A percentile compares a stretch with the other conserved stretches of the same genome.
phyloP scores from a whole-genome alignment of 2,113 vertebrate species.

The Scortum barcoo region DNA sequence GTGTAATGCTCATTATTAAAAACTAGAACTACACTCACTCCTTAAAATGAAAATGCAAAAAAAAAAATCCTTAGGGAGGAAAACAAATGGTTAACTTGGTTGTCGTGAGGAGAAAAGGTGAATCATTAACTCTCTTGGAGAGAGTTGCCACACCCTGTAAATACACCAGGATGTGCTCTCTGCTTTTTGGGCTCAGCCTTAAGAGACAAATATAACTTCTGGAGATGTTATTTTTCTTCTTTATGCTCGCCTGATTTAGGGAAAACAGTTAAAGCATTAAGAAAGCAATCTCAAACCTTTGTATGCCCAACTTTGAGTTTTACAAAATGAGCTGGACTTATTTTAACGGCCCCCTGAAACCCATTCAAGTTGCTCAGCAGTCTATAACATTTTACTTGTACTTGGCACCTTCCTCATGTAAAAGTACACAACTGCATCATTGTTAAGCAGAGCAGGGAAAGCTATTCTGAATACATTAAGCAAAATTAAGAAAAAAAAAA shows the following conservation, averaged over 20 bases:
- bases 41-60: not conserved
- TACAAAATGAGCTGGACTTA: not conserved
- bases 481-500: conserved; percentile 12
- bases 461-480: conserved; percentile 51
- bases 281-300: not conserved
- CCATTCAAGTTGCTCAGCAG: conserved; percentile 39
- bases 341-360: conserved; percentile 41
- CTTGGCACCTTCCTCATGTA: conserved; percentile 11
- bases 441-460: conserved; percentile 29
- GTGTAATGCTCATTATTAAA: not conserved
- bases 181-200: conserved; percentile 10
- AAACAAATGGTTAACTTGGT: conserved; percentile 22
- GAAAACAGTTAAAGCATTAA: not conserved
- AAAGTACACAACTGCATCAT: conserved; percentile 35
- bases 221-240: conserved; percentile 2
- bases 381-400: conserved; percentile 20
- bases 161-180: conserved; percentile 56
- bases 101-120: conserved; percentile 1
- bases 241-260: not conserved
- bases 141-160: conserved; percentile 62
- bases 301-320: not conserved
- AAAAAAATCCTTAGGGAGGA: not conserved
- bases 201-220: not conserved
- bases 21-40: not conserved
- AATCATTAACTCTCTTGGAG: conserved; percentile 48